Percentiles rank a stretch among this genome's conserved stretches.
Evolutionary conservation across 53 echinoderm and acorn worm species (phyloP).

Genomic region (Mesocentrotus franciscanus): DNA sequence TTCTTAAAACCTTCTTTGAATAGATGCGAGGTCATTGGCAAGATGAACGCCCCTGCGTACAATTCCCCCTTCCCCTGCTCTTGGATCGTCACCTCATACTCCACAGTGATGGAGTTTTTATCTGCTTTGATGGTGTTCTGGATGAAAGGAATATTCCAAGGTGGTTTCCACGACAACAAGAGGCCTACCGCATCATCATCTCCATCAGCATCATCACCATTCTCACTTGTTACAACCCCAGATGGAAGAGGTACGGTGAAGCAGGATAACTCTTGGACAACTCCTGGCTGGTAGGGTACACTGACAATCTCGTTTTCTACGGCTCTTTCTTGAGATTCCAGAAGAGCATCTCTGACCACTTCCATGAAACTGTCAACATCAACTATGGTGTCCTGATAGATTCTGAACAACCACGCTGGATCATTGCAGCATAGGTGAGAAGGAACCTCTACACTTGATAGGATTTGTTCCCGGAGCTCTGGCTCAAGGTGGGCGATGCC

Average conservation of each 20-base stretch:
- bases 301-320: not conserved
- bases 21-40: conserved; percentile 65
- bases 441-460: conserved; percentile 80
- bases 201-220: conserved; percentile 18
- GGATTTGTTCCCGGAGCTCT: conserved; percentile 73
- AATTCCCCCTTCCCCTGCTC: conserved; percentile 59
- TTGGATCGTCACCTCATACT: conserved; percentile 89
- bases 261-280: not conserved
- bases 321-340: conserved; percentile 25
- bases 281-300: not conserved
- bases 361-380: conserved; percentile 71
- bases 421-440: conserved; percentile 91
- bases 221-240: not conserved
- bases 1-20: conserved; percentile 68
- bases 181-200: conserved; percentile 52
- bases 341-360: conserved; percentile 63
- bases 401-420: conserved; percentile 92
- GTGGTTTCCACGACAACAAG: conserved; percentile 77
- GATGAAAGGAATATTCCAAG: conserved; percentile 80
- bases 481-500: conserved; percentile 82
- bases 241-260: not conserved
- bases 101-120: not conserved
- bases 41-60: conserved; percentile 69
- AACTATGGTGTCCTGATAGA: conserved; percentile 95
- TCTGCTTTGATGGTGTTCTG: conserved; percentile 42